Percentiles rank a stretch among this genome's conserved stretches.
Evolutionary conservation across 2,888 invertebrate genomes (phyloP).

Genomic region (Hofmannophila pseudospretella): DNA sequence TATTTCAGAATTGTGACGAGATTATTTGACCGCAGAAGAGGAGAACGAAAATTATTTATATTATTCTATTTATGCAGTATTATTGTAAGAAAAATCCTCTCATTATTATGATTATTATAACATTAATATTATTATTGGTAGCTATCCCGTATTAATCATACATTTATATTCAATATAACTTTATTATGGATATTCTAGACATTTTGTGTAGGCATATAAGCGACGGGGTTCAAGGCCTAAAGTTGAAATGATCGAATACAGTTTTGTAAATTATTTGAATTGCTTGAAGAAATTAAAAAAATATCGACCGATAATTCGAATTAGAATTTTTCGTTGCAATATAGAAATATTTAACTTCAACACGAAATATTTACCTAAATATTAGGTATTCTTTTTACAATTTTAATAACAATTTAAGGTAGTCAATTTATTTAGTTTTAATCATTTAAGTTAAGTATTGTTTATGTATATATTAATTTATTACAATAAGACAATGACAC

Average conservation of each 20-base stretch:
- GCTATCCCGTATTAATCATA: constrained; percentile 24
- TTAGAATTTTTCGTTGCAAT: too few relatives aligned
- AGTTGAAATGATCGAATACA: constrained; percentile 4
- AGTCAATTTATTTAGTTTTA: too few relatives aligned
- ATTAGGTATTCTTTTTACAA: too few relatives aligned
- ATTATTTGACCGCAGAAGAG: not conserved
- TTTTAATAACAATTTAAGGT: too few relatives aligned
- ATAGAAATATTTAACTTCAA: too few relatives aligned
- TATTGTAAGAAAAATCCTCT: constrained; percentile 17
- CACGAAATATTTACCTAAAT: too few relatives aligned
- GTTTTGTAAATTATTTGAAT: too few relatives aligned
- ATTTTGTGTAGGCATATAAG: constrained; percentile 25
- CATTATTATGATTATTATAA: constrained; percentile 32
- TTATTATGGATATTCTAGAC: constrained; percentile 21
- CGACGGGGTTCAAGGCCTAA: constrained; percentile 46
- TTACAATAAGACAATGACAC: too few relatives aligned
- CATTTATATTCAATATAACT: constrained; percentile 39
- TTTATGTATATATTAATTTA: too few relatives aligned
- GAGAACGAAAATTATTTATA: constrained; percentile 7
- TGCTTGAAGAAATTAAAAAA: too few relatives aligned
- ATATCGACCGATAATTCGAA: too few relatives aligned
- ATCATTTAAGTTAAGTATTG: too few relatives aligned
- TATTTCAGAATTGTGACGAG: not conserved
- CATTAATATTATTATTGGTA: constrained; percentile 8
- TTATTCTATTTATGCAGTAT: constrained; percentile 18